Conservation (phyloP, 2,113 vertebrate genomes). For the Catharus fuscescens region DNA sequence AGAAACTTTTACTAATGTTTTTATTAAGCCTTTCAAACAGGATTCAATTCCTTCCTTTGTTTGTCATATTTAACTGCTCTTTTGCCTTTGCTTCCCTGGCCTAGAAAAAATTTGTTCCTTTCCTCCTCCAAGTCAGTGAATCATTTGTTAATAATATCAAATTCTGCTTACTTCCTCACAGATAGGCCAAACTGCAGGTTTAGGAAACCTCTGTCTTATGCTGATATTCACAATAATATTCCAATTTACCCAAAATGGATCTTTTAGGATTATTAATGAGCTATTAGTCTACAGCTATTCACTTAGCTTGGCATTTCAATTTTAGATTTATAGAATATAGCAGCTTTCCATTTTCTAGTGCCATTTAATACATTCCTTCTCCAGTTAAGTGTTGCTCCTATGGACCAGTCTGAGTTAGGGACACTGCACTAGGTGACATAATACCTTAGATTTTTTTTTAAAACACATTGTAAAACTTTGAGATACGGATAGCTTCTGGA, state of each 20-base stretch:
- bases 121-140: background rate
- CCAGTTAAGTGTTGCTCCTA: background rate
- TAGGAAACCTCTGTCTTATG: background rate
- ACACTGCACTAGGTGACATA: background rate
- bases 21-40: background rate
- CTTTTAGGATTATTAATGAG: slow-evolving; percentile 7
- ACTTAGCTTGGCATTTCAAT: background rate
- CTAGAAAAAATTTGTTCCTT: background rate
- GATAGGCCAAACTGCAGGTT: background rate
- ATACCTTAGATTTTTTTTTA: background rate
- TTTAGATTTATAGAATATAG: background rate
- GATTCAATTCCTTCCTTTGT: background rate
- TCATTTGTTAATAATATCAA: background rate
- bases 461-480: background rate
- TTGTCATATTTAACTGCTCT: background rate
- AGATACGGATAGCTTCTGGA: background rate
- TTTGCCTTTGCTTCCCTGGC: background rate
- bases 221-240: background rate
- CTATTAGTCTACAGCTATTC: background rate
- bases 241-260: background rate
- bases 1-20: background rate
- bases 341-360: background rate
- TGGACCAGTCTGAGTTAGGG: background rate
- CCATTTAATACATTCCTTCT: background rate
- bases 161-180: background rate